Conservation (phyloP, 1,140 invertebrate species). For the Streblospio benedicti region DNA sequence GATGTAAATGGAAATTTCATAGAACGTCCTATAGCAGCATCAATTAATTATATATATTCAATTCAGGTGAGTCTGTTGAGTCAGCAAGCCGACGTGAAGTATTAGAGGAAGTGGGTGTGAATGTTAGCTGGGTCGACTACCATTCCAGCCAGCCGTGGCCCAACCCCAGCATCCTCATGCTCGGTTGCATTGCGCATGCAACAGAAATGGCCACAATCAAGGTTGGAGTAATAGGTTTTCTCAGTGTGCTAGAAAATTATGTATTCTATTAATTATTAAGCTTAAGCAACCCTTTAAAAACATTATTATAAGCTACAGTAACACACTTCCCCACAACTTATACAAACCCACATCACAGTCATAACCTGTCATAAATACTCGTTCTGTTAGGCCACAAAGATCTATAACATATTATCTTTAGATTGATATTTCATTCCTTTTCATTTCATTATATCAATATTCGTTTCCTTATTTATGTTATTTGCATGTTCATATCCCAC, state of each 20-base stretch:
- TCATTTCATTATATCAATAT: not conserved
- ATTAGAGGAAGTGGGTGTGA: conserved; percentile 54
- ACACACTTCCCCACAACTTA: not conserved
- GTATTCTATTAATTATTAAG: not conserved
- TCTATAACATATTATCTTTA: not conserved
- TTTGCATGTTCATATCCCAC: not conserved
- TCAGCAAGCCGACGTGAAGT: conserved; percentile 53
- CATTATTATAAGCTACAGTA: not conserved
- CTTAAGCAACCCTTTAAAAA: not conserved
- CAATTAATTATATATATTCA: no score
- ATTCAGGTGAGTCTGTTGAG: conserved; percentile 52
- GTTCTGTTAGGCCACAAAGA: not conserved
- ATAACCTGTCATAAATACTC: not conserved
- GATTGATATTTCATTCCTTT: no score
- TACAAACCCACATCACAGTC: not conserved
- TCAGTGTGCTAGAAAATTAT: not conserved
- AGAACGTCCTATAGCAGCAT: no score
- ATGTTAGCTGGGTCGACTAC: conserved; percentile 49
- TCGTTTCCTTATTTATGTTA: not conserved
- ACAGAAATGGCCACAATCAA: conserved; percentile 32
- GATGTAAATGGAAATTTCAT: no score
- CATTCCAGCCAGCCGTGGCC: conserved; percentile 56
- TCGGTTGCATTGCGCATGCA: conserved; percentile 50
- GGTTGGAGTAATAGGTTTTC: conserved; percentile 19
- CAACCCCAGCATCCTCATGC: conserved; percentile 53